A percentile compares a stretch with the other conserved stretches of the same genome.
These are phyloP conservation scores for Drosophila simulans DNA, from an alignment of 1,140 invertebrate species.

Conservation along the genomic window DNA sequence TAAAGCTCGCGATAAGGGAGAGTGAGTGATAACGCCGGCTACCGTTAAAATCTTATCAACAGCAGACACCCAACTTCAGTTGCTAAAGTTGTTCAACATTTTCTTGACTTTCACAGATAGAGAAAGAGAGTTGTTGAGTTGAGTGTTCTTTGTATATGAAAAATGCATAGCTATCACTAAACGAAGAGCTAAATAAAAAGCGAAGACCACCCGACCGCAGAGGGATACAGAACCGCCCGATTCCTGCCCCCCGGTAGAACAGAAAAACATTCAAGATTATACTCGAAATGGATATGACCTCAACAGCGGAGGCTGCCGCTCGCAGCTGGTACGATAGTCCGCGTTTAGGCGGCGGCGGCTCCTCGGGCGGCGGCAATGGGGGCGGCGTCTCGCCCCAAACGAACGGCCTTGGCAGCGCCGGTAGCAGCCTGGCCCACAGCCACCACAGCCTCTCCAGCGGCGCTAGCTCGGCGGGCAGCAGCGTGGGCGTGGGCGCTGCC, in stretches of 20 bases:
- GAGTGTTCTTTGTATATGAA: neutral
- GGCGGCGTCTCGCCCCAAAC: slow-evolving; percentile 78
- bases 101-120: slow-evolving; percentile 37
- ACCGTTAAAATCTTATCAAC: slow-evolving; percentile 71
- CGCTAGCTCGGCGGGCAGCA: slow-evolving; percentile 72
- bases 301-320: slow-evolving; percentile 84
- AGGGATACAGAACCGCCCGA: neutral
- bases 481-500: slow-evolving; percentile 60
- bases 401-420: slow-evolving; percentile 74
- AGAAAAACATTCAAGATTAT: slow-evolving; percentile 84
- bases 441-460: slow-evolving; percentile 81
- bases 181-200: neutral
- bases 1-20: slow-evolving; percentile 51
- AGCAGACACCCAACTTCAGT: slow-evolving; percentile 62
- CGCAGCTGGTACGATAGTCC: slow-evolving; percentile 84
- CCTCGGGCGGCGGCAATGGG: slow-evolving; percentile 39
- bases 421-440: slow-evolving; percentile 73
- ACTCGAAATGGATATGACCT: slow-evolving; percentile 85
- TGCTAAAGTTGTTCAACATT: slow-evolving; percentile 38
- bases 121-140: slow-evolving; percentile 1
- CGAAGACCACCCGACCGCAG: neutral
- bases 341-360: slow-evolving; percentile 73
- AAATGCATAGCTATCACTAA: slow-evolving; percentile 26
- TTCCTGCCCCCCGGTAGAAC: slow-evolving; percentile 54
- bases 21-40: slow-evolving; percentile 64